phyloP scores from a whole-genome alignment of 2,113 vertebrate genomes.

The Brachyistius frenatus region DNA sequence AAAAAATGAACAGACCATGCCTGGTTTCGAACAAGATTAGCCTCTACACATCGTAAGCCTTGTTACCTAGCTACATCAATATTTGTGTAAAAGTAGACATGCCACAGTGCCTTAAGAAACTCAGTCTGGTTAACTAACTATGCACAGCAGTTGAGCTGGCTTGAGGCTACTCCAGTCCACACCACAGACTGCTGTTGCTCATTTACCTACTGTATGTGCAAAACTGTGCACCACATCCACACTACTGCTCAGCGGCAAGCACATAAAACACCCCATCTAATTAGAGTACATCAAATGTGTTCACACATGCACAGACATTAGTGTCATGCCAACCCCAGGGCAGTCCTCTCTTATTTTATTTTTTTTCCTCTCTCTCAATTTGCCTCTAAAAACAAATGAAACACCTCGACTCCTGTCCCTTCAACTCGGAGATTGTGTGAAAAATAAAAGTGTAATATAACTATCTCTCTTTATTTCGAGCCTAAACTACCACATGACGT shows the following conservation, averaged over 20 bases:
- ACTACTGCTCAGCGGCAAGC: constrained; percentile 45
- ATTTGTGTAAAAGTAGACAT: constrained; percentile 55
- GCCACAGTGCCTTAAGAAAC: constrained; percentile 32
- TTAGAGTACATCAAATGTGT: constrained; percentile 62
- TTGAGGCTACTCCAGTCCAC: constrained; percentile 33
- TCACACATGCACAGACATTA: constrained; percentile 52
- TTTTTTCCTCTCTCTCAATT: not conserved
- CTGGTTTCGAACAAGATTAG: constrained; percentile 16
- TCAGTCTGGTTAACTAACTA: constrained; percentile 34
- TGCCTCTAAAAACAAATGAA: constrained; percentile 29
- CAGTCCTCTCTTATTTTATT: constrained; percentile 4
- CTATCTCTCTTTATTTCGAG: not conserved
- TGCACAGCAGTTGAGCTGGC: constrained; percentile 37
- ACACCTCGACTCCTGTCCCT: constrained; percentile 17
- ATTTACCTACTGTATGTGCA: constrained; percentile 48
- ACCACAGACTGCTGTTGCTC: constrained; percentile 56
- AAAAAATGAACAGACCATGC: not conserved
- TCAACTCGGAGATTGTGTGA: not conserved
- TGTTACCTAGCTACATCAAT: constrained; percentile 65
- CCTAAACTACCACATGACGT: not conserved
- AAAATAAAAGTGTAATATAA: constrained; percentile 15
- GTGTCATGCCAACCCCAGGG: constrained; percentile 49
- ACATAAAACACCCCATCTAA: constrained; percentile 53
- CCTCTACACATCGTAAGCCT: constrained; percentile 1
- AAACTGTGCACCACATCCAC: constrained; percentile 43